A percentile compares a stretch with the other conserved stretches of the same genome.
phyloP scores from a whole-genome alignment of 1,140 invertebrate species.

The Drosophila ficusphila region DNA sequence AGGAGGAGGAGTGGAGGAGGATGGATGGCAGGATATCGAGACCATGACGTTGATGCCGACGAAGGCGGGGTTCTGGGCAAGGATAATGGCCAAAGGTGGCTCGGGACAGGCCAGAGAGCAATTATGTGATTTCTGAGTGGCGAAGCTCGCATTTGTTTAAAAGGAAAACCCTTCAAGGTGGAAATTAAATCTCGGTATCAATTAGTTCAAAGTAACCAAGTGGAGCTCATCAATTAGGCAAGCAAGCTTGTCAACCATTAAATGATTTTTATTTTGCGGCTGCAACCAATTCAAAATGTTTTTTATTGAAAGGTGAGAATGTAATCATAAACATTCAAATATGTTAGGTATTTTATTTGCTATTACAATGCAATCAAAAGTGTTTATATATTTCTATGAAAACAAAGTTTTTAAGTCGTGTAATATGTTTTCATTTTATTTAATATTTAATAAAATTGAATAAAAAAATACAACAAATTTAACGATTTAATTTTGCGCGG shows the following conservation, averaged over 20 bases:
- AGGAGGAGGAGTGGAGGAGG: constrained; percentile 10
- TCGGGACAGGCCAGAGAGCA: constrained; percentile 16
- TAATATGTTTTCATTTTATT: too few relatives aligned
- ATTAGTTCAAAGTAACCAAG: neutral
- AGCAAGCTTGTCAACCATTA: neutral
- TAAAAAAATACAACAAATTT: too few relatives aligned
- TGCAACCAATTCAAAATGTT: neutral
- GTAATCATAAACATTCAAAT: too few relatives aligned
- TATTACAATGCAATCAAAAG: too few relatives aligned
- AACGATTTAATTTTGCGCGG: too few relatives aligned
- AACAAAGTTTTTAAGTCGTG: too few relatives aligned
- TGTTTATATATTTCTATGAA: too few relatives aligned
- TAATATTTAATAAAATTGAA: too few relatives aligned
- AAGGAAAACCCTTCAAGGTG: constrained; percentile 8
- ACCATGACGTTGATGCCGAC: constrained; percentile 18
- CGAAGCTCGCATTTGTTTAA: constrained; percentile 11
- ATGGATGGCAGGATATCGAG: constrained; percentile 3
- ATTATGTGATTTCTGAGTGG: constrained; percentile 40
- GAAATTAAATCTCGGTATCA: constrained; percentile 36
- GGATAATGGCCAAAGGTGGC: constrained; percentile 18
- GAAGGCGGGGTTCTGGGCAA: neutral
- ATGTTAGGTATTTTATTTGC: too few relatives aligned
- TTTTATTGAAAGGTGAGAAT: neutral
- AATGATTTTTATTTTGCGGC: neutral
- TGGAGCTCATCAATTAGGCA: neutral